Evolutionary conservation across 2,888 invertebrate genomes (phyloP), one percentile per base, ranked within the genome.

Genomic region (Pristionchus maxplancki): DNA sequence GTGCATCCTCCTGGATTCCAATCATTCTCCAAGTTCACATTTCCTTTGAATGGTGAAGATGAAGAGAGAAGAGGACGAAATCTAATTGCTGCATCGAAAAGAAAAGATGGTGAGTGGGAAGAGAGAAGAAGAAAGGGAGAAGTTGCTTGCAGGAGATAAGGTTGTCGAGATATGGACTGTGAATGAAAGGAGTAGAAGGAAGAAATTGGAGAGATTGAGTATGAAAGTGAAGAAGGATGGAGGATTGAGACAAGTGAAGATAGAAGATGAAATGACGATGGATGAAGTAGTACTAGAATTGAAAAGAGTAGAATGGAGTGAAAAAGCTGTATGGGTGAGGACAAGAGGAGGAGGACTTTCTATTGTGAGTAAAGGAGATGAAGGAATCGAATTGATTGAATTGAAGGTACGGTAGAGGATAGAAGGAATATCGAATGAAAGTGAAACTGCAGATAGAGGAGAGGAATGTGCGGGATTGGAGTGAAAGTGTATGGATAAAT

Each of bases 161-260:
- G 40, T 53, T 64, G 53, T 89, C n/a, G 86, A 88, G 81, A 74
- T 91, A 6, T 91, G 91, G 91, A 89, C 89, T 9, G 90, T 90
- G 3, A 89, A 89, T 84, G 91, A 91, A 53, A 87, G 91, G 85
- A 89, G 90, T 34, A 89, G 89, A 87, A 37, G 91, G 64, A 40
- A 87, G 67, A 48, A 86, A n/a, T 24, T 90, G 17, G 91, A 91
- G 62, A 34, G 71, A 6, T 88, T 90, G 17, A 34, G 82, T 40
- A 84, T 90, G n/a, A 58, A 89, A n/a, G 89, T 89, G 28, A 53
- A 84, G 17, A 44, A 37, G 24, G 53, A n/a, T 28, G 74, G 87
- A 71, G 37, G 37, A n/a, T 20, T 74, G 74, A 74, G 67, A 71
- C n/a, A 53, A 74, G 34, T 34, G 50, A 53, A 37, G 74, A 71